Conservation (phyloP, 2,797 vertebrate genomes). For the Alauda arvensis region DNA sequence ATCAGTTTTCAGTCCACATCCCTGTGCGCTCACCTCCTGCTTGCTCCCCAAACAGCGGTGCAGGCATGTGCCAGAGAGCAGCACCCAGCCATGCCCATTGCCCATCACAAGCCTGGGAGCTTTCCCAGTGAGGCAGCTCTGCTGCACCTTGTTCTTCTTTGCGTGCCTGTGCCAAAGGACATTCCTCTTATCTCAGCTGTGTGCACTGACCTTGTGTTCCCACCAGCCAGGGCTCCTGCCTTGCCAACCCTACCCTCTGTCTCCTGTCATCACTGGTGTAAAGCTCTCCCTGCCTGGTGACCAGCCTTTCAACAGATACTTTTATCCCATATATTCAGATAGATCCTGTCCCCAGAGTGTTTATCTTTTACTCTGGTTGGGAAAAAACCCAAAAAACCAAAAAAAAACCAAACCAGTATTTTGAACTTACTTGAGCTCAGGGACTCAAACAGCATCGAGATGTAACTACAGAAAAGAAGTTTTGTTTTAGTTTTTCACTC, state of each 20-base stretch:
- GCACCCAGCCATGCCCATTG: fast-evolving
- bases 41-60: fast-evolving
- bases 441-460: not conserved
- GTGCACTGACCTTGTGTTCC: not conserved
- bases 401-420: not conserved
- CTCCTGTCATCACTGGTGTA: not conserved
- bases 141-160: not conserved
- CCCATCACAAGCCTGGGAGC: not conserved
- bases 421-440: not conserved
- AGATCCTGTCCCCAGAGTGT: not conserved
- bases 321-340: not conserved
- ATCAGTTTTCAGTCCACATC: not conserved
- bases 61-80: not conserved
- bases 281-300: not conserved
- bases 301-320: not conserved
- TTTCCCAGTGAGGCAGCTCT: not conserved
- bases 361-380: not conserved
- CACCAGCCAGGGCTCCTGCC: not conserved
- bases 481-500: not conserved
- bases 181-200: not conserved
- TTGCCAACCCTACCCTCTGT: not conserved
- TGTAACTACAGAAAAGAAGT: not conserved
- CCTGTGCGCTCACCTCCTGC: not conserved
- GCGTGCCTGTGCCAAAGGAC: fast-evolving
- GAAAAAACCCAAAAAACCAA: not conserved